A percentile compares a stretch with the other conserved stretches of the same genome.
Conservation (phyloP, 2,113 vertebrate genomes). For the Nycticryphes semicollaris region DNA sequence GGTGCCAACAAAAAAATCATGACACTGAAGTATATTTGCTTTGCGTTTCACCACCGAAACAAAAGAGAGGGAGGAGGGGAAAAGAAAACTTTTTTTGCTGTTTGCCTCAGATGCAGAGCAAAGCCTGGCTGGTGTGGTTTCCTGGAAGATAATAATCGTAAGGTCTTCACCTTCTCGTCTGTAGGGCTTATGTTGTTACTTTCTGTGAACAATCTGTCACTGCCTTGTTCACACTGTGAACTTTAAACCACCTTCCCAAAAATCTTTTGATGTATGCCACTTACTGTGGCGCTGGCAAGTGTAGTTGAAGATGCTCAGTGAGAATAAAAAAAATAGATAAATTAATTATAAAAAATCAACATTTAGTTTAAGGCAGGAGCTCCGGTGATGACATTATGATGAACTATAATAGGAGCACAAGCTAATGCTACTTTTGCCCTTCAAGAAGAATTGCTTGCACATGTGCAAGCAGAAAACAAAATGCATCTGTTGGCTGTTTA, state of each 20-base stretch:
- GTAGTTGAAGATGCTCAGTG: not conserved
- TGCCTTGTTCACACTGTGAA: slow-evolving; percentile 53
- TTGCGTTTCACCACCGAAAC: slow-evolving; percentile 71
- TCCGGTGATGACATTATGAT: not conserved
- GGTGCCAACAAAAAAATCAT: slow-evolving; percentile 76
- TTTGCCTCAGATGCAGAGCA: slow-evolving; percentile 60
- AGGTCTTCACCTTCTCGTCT: slow-evolving; percentile 46
- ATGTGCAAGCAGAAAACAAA: slow-evolving; percentile 51
- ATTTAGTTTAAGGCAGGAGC: slow-evolving; percentile 8
- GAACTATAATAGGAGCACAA: slow-evolving; percentile 13
- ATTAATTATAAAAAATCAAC: not conserved
- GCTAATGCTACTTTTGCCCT: slow-evolving; percentile 48
- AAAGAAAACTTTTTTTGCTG: slow-evolving; percentile 34
- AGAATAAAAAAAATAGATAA: not conserved
- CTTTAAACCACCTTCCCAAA: slow-evolving; percentile 48
- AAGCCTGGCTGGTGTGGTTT: slow-evolving; percentile 29
- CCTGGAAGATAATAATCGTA: slow-evolving; percentile 51
- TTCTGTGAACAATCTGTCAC: slow-evolving; percentile 39
- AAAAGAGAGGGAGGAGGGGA: slow-evolving; percentile 53
- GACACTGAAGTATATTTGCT: slow-evolving; percentile 76
- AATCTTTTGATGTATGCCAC: slow-evolving; percentile 41
- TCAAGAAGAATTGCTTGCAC: slow-evolving; percentile 62
- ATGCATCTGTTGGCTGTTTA: slow-evolving; percentile 64
- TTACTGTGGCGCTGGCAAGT: not conserved
- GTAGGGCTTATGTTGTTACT: slow-evolving; percentile 22